Evolutionary conservation across 2,888 invertebrate genomes (phyloP), one percentile per base, ranked within the genome.

Genomic region (Heteropelma amictum): DNA sequence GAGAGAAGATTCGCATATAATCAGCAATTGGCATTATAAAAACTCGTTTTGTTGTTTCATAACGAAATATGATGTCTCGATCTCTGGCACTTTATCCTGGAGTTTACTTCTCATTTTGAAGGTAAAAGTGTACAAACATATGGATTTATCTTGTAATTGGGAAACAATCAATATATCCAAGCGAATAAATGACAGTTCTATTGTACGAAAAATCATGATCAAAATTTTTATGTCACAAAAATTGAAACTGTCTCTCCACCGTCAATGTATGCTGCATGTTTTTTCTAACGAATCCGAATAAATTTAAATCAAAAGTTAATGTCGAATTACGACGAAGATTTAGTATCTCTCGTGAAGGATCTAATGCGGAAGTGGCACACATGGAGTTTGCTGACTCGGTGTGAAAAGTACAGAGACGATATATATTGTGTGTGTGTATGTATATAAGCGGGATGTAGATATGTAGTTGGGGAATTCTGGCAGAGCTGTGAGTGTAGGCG

Each of bases 401-500:
- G n/a, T n/a, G n/a, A n/a, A n/a, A n/a, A n/a, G n/a, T n/a, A n/a
- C n/a, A n/a, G n/a, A n/a, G n/a, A n/a, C n/a, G n/a, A n/a, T n/a
- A n/a, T n/a, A n/a, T n/a, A n/a, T n/a, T n/a, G n/a, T n/a, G n/a
- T n/a, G n/a, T 26, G 8, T 54, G 47, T 38, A 5, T 7, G 12
- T 28, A 35, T 26, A n/a, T 30, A 35, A 8, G 42, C 35, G 53
- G 51, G 53, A 49, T 2, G 28, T n/a, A 10, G 35, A 14, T 28
- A 30, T n/a, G 17, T 23, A 58, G 17, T 8, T 38, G 14, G 33
- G 53, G 70, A 70, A 70, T 74, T 70, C 61, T 70, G 65, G 70
- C 7, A 21, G 71, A 75, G 71, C 49, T 51, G 60, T 67, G 70
- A 61, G 75, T 75, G 67, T 75, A 71, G 70, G 70, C 70, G 65